phyloP scores from a whole-genome alignment of 2,888 invertebrate species.

The Drosophila borborema region DNA sequence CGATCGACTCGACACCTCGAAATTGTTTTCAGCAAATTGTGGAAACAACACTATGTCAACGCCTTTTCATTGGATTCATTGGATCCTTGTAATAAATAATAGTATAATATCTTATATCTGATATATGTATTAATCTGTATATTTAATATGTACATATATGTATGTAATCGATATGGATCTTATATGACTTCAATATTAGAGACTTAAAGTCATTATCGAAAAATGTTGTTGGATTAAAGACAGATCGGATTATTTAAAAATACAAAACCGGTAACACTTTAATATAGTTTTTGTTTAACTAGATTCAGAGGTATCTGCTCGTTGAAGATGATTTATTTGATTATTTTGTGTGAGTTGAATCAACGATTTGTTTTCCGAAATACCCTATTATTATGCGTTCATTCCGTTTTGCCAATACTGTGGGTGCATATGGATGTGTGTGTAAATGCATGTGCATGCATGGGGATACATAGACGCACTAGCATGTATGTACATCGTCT shows the following conservation, averaged over 20 bases:
- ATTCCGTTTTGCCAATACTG: background rate
- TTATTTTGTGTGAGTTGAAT: background rate
- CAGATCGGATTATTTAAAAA: background rate
- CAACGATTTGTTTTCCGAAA: background rate
- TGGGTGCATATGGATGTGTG: background rate
- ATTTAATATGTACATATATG: too few species aligned
- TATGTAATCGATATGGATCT: background rate
- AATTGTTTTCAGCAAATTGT: background rate
- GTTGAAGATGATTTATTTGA: slow-evolving; percentile 2
- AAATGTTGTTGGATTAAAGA: background rate
- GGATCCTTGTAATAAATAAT: too few species aligned
- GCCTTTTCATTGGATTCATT: background rate
- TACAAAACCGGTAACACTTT: background rate
- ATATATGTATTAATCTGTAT: too few species aligned
- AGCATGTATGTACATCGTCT: background rate
- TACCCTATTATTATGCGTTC: background rate
- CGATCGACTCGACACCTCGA: background rate
- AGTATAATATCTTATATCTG: too few species aligned
- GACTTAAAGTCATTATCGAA: background rate
- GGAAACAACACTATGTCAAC: background rate
- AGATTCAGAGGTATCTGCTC: background rate
- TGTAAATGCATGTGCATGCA: background rate
- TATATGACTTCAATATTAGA: background rate
- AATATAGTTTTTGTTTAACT: slow-evolving; percentile 1
- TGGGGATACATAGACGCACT: background rate